Evolutionary conservation across 92 coral and sea anemone genomes (phyloP).

Genomic region (Bergia puertoricense): DNA sequence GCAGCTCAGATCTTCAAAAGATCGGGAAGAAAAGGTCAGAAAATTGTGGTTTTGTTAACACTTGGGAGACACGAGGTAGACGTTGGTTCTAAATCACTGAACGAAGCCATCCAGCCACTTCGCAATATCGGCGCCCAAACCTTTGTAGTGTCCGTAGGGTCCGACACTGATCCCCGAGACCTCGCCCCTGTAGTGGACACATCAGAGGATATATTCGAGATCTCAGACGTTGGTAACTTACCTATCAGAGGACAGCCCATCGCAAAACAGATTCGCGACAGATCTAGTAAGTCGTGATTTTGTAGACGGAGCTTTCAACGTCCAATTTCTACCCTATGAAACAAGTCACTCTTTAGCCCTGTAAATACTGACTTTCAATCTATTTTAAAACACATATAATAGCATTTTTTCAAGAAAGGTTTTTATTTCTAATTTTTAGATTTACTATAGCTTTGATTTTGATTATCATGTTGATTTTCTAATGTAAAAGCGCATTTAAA

Average conservation of each 20-base stretch:
- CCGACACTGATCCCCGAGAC: slow-evolving; percentile 32
- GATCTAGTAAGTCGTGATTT: slow-evolving; percentile 17
- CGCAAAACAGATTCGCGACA: slow-evolving; percentile 30
- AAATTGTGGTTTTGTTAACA: slow-evolving; percentile 51
- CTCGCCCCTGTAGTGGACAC: slow-evolving; percentile 34
- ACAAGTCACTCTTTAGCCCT: too few relatives aligned
- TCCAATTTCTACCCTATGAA: too few relatives aligned
- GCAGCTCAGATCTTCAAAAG: slow-evolving; percentile 6
- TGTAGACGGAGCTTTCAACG: too few relatives aligned
- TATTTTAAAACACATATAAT: too few relatives aligned
- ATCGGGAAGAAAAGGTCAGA: slow-evolving; percentile 50
- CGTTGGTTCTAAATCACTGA: slow-evolving; percentile 31
- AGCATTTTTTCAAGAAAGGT: too few relatives aligned
- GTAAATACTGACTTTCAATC: too few relatives aligned
- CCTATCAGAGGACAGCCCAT: slow-evolving; percentile 32
- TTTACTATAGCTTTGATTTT: too few relatives aligned
- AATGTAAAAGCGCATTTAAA: too few relatives aligned
- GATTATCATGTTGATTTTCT: too few relatives aligned
- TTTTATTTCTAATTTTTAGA: too few relatives aligned
- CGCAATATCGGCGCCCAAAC: slow-evolving; percentile 50
- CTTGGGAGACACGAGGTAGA: slow-evolving; percentile 50
- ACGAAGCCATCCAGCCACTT: slow-evolving; percentile 48
- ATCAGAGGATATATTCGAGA: slow-evolving; percentile 36
- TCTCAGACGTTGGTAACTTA: slow-evolving; percentile 17
- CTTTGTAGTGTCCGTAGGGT: slow-evolving; percentile 57